These are phyloP conservation scores for Atethmia centrago DNA, from an alignment of 2,888 invertebrate species.

Conservation along the genomic window DNA sequence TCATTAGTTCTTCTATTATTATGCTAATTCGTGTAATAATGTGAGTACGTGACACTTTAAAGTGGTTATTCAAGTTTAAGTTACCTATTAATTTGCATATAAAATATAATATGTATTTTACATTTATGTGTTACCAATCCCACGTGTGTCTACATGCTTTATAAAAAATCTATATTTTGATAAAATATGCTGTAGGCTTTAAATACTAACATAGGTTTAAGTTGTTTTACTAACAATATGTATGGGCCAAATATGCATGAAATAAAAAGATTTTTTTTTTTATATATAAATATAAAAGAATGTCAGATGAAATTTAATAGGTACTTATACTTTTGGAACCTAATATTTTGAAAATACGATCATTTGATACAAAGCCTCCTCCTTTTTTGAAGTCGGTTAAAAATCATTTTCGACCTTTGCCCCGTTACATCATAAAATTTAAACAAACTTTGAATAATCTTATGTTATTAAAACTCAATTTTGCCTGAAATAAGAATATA, in stretches of 20 bases:
- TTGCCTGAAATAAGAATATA: not conserved
- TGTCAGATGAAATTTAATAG: not conserved
- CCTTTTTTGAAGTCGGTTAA: too few species aligned
- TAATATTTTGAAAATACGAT: not conserved
- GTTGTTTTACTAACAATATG: too few species aligned
- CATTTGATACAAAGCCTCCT: not conserved
- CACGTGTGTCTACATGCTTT: not conserved
- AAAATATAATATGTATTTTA: slow-evolving; percentile 3
- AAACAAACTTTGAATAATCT: not conserved
- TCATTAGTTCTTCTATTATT: slow-evolving; percentile 14
- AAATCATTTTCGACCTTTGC: slow-evolving; percentile 7
- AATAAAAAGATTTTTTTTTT: too few species aligned
- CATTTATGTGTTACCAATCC: not conserved
- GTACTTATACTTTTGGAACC: not conserved
- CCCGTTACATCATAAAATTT: not conserved
- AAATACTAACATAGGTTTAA: too few species aligned
- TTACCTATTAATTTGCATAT: slow-evolving; percentile 27
- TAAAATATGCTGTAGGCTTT: not conserved
- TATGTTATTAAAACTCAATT: not conserved
- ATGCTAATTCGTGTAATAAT: slow-evolving; percentile 21
- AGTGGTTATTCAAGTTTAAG: slow-evolving; percentile 14
- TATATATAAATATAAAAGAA: not conserved
- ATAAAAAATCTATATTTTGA: not conserved
- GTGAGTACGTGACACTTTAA: not conserved
- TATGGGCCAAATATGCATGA: too few species aligned